phyloP scores from a whole-genome alignment of 2,888 invertebrate species.

The Drosophila nr. medialis region DNA sequence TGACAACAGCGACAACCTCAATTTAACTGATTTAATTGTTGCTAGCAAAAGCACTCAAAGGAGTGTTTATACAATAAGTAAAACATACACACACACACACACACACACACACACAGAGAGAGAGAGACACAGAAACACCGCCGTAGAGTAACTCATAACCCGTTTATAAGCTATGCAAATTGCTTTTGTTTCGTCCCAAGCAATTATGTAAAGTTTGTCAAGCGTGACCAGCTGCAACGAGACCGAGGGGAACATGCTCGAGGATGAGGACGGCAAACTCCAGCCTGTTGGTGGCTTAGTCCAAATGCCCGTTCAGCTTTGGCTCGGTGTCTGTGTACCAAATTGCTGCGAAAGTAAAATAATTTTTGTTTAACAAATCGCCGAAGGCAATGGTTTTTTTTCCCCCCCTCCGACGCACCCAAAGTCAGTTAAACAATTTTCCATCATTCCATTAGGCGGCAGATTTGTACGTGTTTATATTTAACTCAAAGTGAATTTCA shows the following conservation, averaged over 20 bases:
- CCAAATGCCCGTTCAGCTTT: background rate
- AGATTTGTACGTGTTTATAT: conserved; percentile 16
- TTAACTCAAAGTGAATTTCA: background rate
- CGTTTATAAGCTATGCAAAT: conserved; percentile 63
- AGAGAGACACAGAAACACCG: background rate
- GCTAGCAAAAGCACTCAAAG: conserved; percentile 56
- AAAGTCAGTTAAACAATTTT: conserved; percentile 35
- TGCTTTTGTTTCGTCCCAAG: conserved; percentile 58
- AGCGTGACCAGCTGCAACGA: conserved; percentile 53
- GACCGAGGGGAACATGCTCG: conserved; percentile 8
- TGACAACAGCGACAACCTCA: conserved; percentile 18
- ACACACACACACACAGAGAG: conserved; percentile 8
- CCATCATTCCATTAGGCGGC: background rate
- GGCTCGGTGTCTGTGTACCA: conserved; percentile 2
- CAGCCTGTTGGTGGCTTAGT: background rate
- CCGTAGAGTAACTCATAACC: conserved; percentile 46
- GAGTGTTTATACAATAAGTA: conserved; percentile 59
- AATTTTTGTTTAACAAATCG: conserved; percentile 27
- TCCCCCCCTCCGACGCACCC: background rate
- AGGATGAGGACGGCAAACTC: conserved; percentile 7
- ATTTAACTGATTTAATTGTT: conserved; percentile 62
- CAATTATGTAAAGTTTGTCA: conserved; percentile 74
- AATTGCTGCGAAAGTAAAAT: conserved; percentile 39
- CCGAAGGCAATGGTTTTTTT: conserved; percentile 19
- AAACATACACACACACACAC: conserved; percentile 26